phyloP scores from a whole-genome alignment of 1,140 invertebrate genomes.

The Bursaphelenchus mucronatus region DNA sequence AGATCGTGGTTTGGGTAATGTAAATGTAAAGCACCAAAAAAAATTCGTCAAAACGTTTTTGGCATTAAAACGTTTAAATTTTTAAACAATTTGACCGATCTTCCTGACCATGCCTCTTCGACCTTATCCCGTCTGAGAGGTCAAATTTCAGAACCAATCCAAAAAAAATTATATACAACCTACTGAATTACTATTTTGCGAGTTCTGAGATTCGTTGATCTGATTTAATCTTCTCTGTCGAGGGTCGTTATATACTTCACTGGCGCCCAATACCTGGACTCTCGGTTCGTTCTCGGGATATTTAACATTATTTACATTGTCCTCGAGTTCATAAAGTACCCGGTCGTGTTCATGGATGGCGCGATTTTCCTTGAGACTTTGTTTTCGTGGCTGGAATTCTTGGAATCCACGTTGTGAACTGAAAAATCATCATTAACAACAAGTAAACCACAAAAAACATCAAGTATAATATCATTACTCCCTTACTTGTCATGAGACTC shows the following conservation, averaged over 20 bases:
- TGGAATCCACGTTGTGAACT: constrained; percentile 1
- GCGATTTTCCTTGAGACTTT: constrained; percentile 7
- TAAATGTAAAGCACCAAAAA: too few relatives aligned
- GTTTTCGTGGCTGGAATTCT: background rate
- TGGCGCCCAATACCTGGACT: constrained; percentile 60
- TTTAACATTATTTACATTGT: constrained; percentile 10
- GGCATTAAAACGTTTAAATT: too few relatives aligned
- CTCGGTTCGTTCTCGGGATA: constrained; percentile 36
- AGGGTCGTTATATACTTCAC: constrained; percentile 64
- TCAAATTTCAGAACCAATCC: constrained; percentile 16
- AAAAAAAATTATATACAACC: constrained; percentile 7
- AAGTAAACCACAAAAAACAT: background rate
- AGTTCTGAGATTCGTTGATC: constrained; percentile 49
- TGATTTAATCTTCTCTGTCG: constrained; percentile 61
- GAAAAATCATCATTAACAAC: background rate
- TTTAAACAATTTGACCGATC: too few relatives aligned
- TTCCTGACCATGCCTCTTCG: too few relatives aligned
- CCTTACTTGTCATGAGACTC: background rate
- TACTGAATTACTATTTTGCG: constrained; percentile 39
- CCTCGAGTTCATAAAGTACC: constrained; percentile 21
- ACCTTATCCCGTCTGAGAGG: too few relatives aligned
- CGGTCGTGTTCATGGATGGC: constrained; percentile 13
- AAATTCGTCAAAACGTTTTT: too few relatives aligned
- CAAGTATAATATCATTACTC: background rate
- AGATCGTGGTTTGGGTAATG: too few relatives aligned